Conservation (phyloP, 1,140 invertebrate species). For the Euura saliciscinereae region DNA sequence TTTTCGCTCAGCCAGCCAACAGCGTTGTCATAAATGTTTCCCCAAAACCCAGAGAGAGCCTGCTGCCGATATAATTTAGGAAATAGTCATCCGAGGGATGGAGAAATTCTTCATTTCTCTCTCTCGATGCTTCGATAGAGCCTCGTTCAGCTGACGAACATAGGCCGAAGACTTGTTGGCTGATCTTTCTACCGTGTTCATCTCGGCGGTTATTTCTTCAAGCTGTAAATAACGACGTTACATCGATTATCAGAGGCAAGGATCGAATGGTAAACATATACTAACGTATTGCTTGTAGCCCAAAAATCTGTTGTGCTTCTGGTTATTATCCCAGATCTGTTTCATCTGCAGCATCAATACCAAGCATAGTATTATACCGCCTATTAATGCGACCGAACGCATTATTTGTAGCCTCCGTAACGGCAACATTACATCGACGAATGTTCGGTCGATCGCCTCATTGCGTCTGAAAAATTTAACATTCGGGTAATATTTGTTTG, state of each 20-base stretch:
- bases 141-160: constrained; percentile 50
- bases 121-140: constrained; percentile 43
- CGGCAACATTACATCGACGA: constrained; percentile 46
- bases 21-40: too few relatives aligned
- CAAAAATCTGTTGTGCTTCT: constrained; percentile 53
- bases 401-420: constrained; percentile 51
- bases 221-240: constrained; percentile 48
- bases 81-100: constrained; percentile 20
- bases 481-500: too few relatives aligned
- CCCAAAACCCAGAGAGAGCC: too few relatives aligned
- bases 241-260: neutral
- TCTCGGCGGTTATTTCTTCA: constrained; percentile 57
- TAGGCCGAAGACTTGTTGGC: constrained; percentile 57
- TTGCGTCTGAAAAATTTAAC: too few relatives aligned
- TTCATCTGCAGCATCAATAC: constrained; percentile 57
- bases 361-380: constrained; percentile 48
- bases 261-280: constrained; percentile 13
- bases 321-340: constrained; percentile 58
- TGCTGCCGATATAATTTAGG: too few relatives aligned
- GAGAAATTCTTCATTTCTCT: constrained; percentile 47
- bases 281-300: constrained; percentile 60
- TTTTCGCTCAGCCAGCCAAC: too few relatives aligned
- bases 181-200: constrained; percentile 56
- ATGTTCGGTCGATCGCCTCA: too few relatives aligned
- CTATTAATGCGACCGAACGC: constrained; percentile 47